These are phyloP conservation scores for Eulemur macaco DNA, from an alignment of 2,113 vertebrate species.

Conservation along the genomic window DNA sequence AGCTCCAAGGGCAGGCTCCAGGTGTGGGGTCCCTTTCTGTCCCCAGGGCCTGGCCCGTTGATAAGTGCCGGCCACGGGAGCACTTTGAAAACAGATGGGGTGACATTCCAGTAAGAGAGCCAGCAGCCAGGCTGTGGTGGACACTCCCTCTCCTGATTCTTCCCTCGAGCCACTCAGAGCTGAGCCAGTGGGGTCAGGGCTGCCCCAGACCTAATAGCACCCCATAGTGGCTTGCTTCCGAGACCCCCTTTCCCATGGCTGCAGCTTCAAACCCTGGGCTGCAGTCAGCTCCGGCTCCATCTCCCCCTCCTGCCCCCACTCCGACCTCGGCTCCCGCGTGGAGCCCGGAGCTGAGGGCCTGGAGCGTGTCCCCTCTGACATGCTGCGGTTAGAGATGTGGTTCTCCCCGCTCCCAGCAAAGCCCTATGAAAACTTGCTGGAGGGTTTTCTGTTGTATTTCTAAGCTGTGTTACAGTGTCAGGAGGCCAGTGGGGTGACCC, in stretches of 20 bases:
- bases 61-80: background rate
- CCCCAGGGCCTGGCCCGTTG: background rate
- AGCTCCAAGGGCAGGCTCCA: background rate
- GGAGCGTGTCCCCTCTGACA: background rate
- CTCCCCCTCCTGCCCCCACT: background rate
- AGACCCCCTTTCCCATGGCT: background rate
- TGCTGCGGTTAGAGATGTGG: rapidly evolving
- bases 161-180: background rate
- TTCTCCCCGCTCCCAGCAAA: background rate
- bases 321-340: rapidly evolving
- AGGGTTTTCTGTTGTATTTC: background rate
- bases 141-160: background rate
- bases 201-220: background rate
- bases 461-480: background rate
- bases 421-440: background rate
- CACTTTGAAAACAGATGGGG: background rate
- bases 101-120: background rate
- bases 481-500: background rate
- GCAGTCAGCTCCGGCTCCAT: background rate
- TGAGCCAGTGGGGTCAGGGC: background rate
- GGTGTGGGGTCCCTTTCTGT: background rate
- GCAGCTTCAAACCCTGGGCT: background rate
- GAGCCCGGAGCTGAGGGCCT: background rate
- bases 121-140: background rate
- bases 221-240: background rate